Conservation (phyloP, 23 tunicate genomes). For the Aplidium turbinatum region DNA sequence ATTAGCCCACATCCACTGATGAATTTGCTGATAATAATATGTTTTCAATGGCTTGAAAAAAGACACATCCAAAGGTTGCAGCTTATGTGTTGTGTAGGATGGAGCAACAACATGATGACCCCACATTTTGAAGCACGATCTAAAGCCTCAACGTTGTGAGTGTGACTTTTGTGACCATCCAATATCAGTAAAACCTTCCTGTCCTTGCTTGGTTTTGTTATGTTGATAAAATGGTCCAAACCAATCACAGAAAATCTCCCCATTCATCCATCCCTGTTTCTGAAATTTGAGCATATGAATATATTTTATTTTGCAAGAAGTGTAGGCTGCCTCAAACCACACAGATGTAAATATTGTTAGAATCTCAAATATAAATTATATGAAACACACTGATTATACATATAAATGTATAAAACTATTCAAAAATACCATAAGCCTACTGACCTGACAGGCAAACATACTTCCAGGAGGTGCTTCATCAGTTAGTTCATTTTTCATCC, state of each 20-base stretch:
- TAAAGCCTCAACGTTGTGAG: not conserved
- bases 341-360: no score
- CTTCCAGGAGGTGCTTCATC: constrained; percentile 20
- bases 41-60: not conserved
- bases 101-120: constrained; percentile 19
- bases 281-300: not conserved
- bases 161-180: no score
- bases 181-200: constrained; percentile 1
- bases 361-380: no score
- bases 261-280: constrained; percentile 15
- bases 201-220: not conserved
- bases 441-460: constrained; percentile 8
- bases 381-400: no score
- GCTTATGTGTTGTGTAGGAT: not conserved
- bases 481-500: not conserved
- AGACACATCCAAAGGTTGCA: constrained; percentile 13
- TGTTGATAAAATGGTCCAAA: constrained; percentile 18
- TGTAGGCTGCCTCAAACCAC: no score
- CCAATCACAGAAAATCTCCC: not conserved
- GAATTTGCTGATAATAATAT: not conserved
- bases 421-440: no score
- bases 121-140: constrained; percentile 9
- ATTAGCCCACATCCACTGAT: no score
- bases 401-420: no score
- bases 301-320: not conserved